Evolutionary conservation across 2,888 invertebrate species (phyloP).

Genomic region (Dasypogon diadema): DNA sequence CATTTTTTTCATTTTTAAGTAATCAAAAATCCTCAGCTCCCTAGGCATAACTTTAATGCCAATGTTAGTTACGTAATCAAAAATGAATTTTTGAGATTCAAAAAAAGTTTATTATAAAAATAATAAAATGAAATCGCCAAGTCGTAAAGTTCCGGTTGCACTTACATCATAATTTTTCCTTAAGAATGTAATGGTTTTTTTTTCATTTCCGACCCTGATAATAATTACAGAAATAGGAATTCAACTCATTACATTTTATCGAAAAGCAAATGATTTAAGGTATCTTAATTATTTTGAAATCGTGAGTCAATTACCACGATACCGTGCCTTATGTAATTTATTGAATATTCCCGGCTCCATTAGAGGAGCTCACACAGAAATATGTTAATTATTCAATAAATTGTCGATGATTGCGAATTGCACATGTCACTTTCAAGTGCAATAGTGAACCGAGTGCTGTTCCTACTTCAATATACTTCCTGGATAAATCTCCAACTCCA

Average conservation of each 20-base stretch:
- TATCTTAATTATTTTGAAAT: conserved; percentile 11
- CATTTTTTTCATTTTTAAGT: too few species aligned
- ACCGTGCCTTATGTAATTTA: background rate
- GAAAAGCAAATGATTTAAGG: conserved; percentile 13
- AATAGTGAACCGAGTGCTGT: background rate
- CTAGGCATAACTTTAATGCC: too few species aligned
- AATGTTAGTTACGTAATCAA: too few species aligned
- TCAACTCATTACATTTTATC: background rate
- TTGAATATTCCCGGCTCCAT: background rate
- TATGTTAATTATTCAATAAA: conserved; percentile 7
- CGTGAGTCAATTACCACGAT: conserved; percentile 32
- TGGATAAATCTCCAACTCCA: background rate
- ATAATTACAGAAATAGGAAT: background rate
- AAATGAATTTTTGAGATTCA: too few species aligned
- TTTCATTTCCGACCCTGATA: too few species aligned
- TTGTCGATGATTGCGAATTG: background rate
- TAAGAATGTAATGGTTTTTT: too few species aligned
- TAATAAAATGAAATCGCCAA: too few species aligned
- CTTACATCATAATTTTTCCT: too few species aligned
- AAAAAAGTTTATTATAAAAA: too few species aligned
- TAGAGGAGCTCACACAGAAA: background rate
- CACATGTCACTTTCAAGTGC: too few species aligned
- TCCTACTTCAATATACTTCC: conserved; percentile 1
- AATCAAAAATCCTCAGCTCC: too few species aligned
- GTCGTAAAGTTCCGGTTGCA: too few species aligned